Base-by-base conservation (phyloP, 35 echinoderm and acorn worm species). In the Eucidaris tribuloides region DNA sequence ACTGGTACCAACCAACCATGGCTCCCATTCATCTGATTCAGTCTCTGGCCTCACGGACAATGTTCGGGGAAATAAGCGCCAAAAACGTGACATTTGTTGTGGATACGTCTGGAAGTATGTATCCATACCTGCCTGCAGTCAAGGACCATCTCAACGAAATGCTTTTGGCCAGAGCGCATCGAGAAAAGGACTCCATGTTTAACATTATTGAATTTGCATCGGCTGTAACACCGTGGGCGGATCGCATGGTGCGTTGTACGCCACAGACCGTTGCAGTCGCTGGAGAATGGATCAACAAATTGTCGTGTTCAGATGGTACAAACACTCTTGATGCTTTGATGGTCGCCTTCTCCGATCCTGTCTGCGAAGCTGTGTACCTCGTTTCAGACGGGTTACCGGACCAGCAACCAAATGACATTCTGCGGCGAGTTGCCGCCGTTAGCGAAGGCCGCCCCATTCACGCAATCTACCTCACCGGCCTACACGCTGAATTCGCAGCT, bases 381-480 rank as follows among this genome's bases (percentile, higher is more conserved):
- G 71, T 99, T 3, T 93, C 96, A n/a, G 96, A 99, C 52, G 86
- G 96, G 24, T 79, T 97, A 29, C 96, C 96, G 0, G 90, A 99
- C 43, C 96, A 99, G 71, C 76, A 55, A 15, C 79, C 96, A 19
- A 60, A 78, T 9, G 45, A 38, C 7, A 93, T 99, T 38, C 50
- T 87, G 7, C 58, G 79, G 23, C 83, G 88, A 31, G 79, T 93
- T 32, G 80, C 87, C 46, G 37, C 87, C 34, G 68, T 77, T 11
- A 83, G 90, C 34, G 55, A 87, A 18, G 87, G 90, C 4, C 50
- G 91, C 15, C 91, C 90, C 3, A 39, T 93, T 9, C 90, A 93
- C 65, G 78, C 74, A 1, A 83, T 99, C 13, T 86, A 90, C 63
- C 76, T 99, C 3, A 76, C 87, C 1, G 76, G 87, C 7, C 19